Conservation (phyloP, 2,797 vertebrate species). For the Muraenolepis orangiensis region DNA sequence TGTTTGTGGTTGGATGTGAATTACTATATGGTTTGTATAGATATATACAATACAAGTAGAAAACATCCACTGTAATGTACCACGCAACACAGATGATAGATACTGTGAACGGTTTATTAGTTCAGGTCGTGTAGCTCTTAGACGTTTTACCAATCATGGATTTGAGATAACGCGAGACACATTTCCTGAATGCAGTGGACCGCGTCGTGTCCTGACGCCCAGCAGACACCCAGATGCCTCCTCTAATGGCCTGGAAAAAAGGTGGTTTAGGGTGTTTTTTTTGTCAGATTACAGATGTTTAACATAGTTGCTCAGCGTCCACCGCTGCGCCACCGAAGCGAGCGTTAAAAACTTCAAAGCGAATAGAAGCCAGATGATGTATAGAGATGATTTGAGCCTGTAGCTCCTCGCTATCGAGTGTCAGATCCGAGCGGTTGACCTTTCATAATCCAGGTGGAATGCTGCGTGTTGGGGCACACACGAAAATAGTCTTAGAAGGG, state of each 20-base stretch:
- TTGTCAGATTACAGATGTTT: not conserved
- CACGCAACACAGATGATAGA: not conserved
- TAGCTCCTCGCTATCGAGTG: constrained; percentile 35
- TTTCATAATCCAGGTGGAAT: constrained; percentile 56
- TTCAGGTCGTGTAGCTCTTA: not conserved
- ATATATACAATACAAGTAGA: not conserved
- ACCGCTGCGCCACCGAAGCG: not conserved
- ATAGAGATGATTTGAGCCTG: not conserved
- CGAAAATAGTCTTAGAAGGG: constrained; percentile 48
- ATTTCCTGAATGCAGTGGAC: not conserved
- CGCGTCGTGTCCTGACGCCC: not conserved
- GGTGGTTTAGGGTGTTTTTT: not conserved
- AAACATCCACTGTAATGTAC: not conserved
- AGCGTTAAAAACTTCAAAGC: not conserved
- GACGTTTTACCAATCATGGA: not conserved
- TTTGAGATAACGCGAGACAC: not conserved
- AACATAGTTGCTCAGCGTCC: not conserved
- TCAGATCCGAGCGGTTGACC: constrained; percentile 40
- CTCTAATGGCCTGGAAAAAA: not conserved
- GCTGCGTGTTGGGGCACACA: constrained; percentile 50
- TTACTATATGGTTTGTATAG: not conserved
- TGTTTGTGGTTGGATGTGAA: not conserved
- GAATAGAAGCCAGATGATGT: not conserved
- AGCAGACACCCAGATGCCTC: not conserved
- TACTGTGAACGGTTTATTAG: not conserved